Evolutionary conservation across 2,888 invertebrate species (phyloP).

Genomic region (Drosophila flavopinicola): DNA sequence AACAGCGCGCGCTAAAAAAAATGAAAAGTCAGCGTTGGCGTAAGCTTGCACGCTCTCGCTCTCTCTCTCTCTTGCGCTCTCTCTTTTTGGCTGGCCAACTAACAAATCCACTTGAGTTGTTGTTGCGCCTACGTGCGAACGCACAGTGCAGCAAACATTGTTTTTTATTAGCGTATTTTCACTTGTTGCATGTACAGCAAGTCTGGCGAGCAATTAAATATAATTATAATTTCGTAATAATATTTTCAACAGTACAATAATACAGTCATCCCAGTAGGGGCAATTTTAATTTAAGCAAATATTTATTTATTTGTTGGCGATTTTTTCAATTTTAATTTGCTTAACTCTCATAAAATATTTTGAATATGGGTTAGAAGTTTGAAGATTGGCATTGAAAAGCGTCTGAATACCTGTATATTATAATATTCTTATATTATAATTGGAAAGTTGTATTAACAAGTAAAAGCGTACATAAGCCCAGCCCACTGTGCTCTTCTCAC

Average conservation of each 20-base stretch:
- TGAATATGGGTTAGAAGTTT: too few species aligned
- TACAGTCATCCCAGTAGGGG: too few species aligned
- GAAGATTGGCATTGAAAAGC: too few species aligned
- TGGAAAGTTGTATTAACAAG: too few species aligned
- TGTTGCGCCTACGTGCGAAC: conserved; percentile 47
- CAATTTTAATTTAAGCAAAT: too few species aligned
- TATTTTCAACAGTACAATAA: too few species aligned
- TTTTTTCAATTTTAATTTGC: too few species aligned
- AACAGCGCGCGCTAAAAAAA: conserved; percentile 41
- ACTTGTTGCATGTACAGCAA: conserved; percentile 8
- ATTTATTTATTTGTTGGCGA: too few species aligned
- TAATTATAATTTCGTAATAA: background rate
- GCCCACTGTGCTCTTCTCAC: conserved; percentile 29
- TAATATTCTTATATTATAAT: too few species aligned
- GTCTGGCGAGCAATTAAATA: background rate
- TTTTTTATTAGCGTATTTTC: background rate
- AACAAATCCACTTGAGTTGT: conserved; percentile 51
- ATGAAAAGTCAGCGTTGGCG: conserved; percentile 72
- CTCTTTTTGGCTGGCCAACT: conserved; percentile 51
- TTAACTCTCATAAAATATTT: too few species aligned
- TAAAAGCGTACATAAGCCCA: too few species aligned
- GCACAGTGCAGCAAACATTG: conserved; percentile 46
- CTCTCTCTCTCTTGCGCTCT: conserved; percentile 34
- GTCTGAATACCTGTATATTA: too few species aligned
- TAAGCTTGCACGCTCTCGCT: conserved; percentile 47